phyloP scores from a whole-genome alignment of 2,797 vertebrate genomes.

The Lemur catta region DNA sequence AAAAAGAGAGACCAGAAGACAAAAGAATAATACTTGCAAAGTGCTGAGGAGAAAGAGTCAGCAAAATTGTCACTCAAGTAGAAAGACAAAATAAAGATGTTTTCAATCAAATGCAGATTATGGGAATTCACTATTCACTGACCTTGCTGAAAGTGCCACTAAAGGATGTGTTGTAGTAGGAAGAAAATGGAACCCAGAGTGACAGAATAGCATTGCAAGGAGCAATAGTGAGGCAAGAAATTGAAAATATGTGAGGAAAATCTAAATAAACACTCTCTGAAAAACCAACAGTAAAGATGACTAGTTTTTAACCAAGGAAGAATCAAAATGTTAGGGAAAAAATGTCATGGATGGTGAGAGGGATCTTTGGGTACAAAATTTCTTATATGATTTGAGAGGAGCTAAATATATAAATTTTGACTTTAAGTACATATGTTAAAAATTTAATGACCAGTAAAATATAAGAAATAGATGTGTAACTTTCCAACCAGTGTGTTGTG shows the following conservation, averaged over 20 bases:
- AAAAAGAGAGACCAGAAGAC: background rate
- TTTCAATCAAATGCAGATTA: background rate
- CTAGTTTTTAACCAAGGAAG: background rate
- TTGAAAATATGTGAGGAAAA: background rate
- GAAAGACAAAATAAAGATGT: background rate
- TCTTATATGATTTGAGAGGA: background rate
- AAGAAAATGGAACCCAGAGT: background rate
- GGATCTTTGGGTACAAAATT: background rate
- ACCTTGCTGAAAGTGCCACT: background rate
- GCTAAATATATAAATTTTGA: slow-evolving; percentile 14
- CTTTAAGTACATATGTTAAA: background rate
- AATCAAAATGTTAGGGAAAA: background rate
- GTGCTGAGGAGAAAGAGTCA: background rate
- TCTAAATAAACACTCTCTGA: background rate
- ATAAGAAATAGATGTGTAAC: background rate
- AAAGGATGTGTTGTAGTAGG: background rate
- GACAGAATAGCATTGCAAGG: background rate
- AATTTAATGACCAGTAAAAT: background rate
- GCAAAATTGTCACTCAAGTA: background rate
- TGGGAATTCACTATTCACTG: background rate
- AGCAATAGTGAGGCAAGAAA: background rate
- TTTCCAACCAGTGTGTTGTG: background rate
- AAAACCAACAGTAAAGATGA: background rate
- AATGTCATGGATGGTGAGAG: background rate
- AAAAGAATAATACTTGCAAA: background rate